A percentile compares a stretch with the other conserved stretches of the same genome.
Evolutionary conservation across 2,113 vertebrate species (phyloP).

Genomic region (Morone saxatilis): DNA sequence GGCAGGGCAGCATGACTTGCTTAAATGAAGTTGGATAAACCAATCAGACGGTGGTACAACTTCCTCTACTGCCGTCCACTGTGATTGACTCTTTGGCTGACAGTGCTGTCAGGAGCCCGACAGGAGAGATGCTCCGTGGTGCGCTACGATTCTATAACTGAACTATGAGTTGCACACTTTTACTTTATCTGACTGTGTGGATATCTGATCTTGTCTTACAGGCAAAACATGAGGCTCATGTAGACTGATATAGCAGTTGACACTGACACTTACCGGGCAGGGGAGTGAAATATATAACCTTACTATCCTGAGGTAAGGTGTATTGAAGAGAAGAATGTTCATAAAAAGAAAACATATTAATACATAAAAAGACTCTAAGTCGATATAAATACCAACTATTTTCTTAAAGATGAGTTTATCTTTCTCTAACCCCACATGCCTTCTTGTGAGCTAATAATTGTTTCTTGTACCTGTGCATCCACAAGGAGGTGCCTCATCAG

Average conservation of each 20-base stretch:
- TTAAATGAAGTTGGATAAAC: neutral
- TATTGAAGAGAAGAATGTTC: neutral
- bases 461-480: slow-evolving; percentile 91
- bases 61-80: neutral
- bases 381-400: neutral
- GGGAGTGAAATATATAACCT: neutral
- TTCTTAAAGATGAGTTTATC: neutral
- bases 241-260: neutral
- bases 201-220: neutral
- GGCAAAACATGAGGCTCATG: neutral
- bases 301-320: neutral
- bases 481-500: slow-evolving; percentile 93
- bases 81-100: neutral
- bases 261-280: neutral
- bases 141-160: neutral
- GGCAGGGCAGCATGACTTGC: neutral
- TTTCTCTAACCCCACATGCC: neutral
- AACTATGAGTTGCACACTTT: neutral
- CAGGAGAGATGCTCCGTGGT: neutral
- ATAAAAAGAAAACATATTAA: neutral
- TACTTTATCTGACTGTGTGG: neutral
- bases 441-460: neutral
- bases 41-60: neutral
- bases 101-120: neutral
- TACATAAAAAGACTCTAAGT: neutral